Evolutionary conservation across 2,797 vertebrate genomes (phyloP).

Genomic region (Poeciliopsis infans): DNA sequence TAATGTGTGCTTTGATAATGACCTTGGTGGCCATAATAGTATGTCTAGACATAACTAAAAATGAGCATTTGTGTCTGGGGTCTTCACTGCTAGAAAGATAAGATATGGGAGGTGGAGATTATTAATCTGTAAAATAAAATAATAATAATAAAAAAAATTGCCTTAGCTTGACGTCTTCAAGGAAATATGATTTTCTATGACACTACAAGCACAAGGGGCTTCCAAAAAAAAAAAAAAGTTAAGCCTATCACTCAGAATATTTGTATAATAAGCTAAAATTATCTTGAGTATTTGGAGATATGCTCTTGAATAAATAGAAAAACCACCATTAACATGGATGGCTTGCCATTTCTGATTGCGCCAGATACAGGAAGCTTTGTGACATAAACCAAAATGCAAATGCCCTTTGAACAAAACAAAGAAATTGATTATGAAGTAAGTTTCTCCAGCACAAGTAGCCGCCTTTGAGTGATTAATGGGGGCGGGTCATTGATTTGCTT

Average conservation of each 20-base stretch:
- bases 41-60: conserved; percentile 77
- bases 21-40: conserved; percentile 73
- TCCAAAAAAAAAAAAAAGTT: conserved; percentile 48
- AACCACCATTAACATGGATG: conserved; percentile 80
- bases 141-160: conserved; percentile 10
- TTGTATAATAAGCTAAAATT: conserved; percentile 75
- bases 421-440: conserved; percentile 89
- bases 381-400: conserved; percentile 85
- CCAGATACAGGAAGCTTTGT: conserved; percentile 81
- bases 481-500: conserved; percentile 86
- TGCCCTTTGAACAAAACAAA: conserved; percentile 87
- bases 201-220: conserved; percentile 16
- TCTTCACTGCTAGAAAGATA: conserved; percentile 20
- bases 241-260: conserved; percentile 56
- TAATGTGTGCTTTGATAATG: conserved; percentile 75
- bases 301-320: conserved; percentile 78
- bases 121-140: conserved; percentile 26
- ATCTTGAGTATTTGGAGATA: conserved; percentile 79
- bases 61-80: conserved; percentile 60
- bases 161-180: conserved; percentile 3
- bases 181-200: conserved; percentile 19
- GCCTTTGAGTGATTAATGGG: conserved; percentile 85
- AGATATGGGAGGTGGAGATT: conserved; percentile 17
- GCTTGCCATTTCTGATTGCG: conserved; percentile 85
- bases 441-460: conserved; percentile 84